Conservation (phyloP, 2,888 invertebrate species). For the Polydrusus pterygomalis region DNA sequence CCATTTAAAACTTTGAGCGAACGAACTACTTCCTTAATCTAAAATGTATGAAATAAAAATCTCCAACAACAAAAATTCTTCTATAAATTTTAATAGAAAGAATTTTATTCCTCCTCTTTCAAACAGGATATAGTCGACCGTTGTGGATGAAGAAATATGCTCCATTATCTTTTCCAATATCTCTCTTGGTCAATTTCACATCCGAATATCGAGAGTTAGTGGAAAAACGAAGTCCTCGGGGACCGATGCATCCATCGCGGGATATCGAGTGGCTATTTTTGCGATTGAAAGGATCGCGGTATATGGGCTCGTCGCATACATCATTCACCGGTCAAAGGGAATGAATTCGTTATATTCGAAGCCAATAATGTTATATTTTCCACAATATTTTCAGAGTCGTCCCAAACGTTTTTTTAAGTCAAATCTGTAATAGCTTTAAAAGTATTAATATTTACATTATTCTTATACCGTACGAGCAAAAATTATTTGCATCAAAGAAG, state of each 20-base stretch:
- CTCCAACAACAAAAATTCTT: not conserved
- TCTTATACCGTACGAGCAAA: too few species aligned
- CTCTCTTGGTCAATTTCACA: conserved; percentile 50
- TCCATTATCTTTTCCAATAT: conserved; percentile 46
- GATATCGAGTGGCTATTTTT: conserved; percentile 53
- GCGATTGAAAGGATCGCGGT: conserved; percentile 49
- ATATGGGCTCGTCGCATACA: conserved; percentile 35
- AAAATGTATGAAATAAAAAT: too few species aligned
- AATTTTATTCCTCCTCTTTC: conserved; percentile 9
- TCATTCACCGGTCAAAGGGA: conserved; percentile 45
- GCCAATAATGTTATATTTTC: conserved; percentile 25
- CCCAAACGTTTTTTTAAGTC: too few species aligned
- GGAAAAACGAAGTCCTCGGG: conserved; percentile 41
- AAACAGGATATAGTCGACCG: conserved; percentile 5
- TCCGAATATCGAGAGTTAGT: conserved; percentile 43
- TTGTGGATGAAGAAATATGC: conserved; percentile 23
- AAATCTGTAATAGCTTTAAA: too few species aligned
- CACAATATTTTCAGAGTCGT: not conserved
- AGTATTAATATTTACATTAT: too few species aligned
- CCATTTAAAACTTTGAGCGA: too few species aligned
- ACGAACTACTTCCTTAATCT: too few species aligned
- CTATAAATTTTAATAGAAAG: conserved; percentile 11
- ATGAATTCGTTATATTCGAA: conserved; percentile 49
- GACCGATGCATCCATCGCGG: conserved; percentile 52
- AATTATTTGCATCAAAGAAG: too few species aligned